These are phyloP conservation scores for Ailurus styani DNA, from an alignment of 2,113 vertebrate genomes.

Conservation along the genomic window DNA sequence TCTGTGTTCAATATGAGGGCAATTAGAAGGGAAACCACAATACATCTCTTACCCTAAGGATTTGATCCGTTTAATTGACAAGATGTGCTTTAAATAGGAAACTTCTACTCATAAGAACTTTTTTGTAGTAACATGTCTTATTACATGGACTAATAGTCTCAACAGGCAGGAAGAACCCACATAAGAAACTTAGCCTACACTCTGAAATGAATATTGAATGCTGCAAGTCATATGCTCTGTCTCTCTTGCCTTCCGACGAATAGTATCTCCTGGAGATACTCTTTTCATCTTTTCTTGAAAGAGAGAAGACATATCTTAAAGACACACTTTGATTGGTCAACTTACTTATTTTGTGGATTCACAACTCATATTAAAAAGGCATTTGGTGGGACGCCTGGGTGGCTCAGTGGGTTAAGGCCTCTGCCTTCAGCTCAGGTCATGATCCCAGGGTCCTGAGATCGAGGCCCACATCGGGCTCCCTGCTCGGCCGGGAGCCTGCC, in stretches of 20 bases:
- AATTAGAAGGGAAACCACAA: not conserved
- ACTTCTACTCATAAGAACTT: not conserved
- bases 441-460: no score
- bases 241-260: not conserved
- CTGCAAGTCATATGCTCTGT: not conserved
- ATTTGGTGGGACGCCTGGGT: not conserved
- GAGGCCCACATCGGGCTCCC: no score
- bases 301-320: not conserved
- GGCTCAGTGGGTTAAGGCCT: no score
- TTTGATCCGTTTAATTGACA: not conserved
- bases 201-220: not conserved
- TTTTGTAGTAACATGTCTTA: not conserved
- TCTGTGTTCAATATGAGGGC: not conserved
- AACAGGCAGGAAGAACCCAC: not conserved
- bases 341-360: not conserved
- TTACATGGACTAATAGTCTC: not conserved
- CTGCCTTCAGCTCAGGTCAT: no score
- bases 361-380: not conserved
- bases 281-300: not conserved
- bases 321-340: not conserved
- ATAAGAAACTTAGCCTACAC: not conserved
- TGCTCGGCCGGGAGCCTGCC: no score
- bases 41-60: not conserved
- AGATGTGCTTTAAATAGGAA: not conserved
- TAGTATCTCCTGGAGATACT: not conserved